Evolutionary conservation across 1,140 invertebrate genomes (phyloP), one percentile per base, ranked within the genome.

Genomic region (Euwallacea similis): DNA sequence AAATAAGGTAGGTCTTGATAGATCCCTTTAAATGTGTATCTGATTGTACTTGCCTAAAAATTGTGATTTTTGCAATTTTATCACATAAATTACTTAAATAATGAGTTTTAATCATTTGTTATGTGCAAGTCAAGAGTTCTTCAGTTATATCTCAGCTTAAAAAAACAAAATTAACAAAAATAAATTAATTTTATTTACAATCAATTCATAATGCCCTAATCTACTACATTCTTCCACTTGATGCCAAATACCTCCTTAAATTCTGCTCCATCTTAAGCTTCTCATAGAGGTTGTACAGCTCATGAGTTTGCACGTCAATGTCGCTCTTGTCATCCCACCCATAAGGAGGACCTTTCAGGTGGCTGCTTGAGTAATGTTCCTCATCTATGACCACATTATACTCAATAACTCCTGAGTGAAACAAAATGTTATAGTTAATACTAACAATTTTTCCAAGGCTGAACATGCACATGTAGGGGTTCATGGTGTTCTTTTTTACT

Each of bases 211-310:
- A 33, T 4, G 21, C 21, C 21, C 4, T 33, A 33, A 33, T 4
- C 21, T 33, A 11, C 64, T 66, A 47, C 8, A 42, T 54, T 7
- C 54, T 13, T 3, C n/a, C 60, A 10, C 46, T 68, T 11, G 42
- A 41, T 2, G 46, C 41, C 21, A 69, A 15, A 15, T 66, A 66
- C 46, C 21, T 59, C 50, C 42, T 43, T 13, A 66, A 7, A 50
- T 42, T 43, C 13, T 66, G 43, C 43, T 71, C 69, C n/a, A 42
- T 16, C 16, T 66, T 71, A 2, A 72, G 71, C 42, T 72, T 72
- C 46, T 72, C 66, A 42, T 72, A 72, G 33, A 72, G 47, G 58
- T 72, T 72, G 65, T 72, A 72, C 15, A 72, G 55, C 2, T 72
- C 65, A 21, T 68, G 64, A 2, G 33, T n/a, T 10, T 72, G 59